Evolutionary conservation across 2,797 vertebrate genomes (phyloP).

Genomic region (Alauda arvensis): DNA sequence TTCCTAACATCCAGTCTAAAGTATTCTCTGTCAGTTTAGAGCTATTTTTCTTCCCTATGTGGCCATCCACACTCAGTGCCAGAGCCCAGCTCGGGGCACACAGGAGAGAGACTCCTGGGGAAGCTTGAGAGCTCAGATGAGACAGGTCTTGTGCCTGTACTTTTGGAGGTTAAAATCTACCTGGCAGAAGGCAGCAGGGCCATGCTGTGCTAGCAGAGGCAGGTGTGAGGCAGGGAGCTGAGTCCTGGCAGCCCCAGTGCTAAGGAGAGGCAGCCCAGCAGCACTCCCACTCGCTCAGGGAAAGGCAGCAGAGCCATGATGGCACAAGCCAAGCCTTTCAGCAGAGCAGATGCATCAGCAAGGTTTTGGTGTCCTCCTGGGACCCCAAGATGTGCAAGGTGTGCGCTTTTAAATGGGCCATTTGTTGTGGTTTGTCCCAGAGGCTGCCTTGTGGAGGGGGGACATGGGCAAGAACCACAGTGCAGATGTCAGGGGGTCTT

Average conservation of each 20-base stretch:
- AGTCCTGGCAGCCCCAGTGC: background rate
- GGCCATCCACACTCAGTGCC: fast-evolving
- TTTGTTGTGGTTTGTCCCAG: background rate
- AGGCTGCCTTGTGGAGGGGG: background rate
- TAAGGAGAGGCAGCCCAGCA: background rate
- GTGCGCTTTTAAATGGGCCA: background rate
- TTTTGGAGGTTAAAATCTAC: background rate
- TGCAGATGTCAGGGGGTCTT: background rate
- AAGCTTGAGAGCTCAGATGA: background rate
- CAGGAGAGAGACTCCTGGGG: background rate
- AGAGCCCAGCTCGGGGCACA: background rate
- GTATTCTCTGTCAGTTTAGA: background rate
- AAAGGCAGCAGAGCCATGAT: background rate
- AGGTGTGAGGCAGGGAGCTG: fast-evolving
- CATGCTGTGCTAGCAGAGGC: background rate
- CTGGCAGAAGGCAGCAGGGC: background rate
- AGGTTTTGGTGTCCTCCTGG: background rate
- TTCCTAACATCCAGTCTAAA: background rate
- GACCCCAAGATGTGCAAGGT: background rate
- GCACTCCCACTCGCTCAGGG: background rate
- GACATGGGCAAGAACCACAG: fast-evolving
- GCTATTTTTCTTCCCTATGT: background rate
- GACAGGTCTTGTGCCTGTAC: fast-evolving
- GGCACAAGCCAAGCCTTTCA: background rate
- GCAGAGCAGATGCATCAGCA: background rate